These are phyloP conservation scores for Bungarus multicinctus DNA, from an alignment of 2,113 vertebrate genomes.

Conservation along the genomic window DNA sequence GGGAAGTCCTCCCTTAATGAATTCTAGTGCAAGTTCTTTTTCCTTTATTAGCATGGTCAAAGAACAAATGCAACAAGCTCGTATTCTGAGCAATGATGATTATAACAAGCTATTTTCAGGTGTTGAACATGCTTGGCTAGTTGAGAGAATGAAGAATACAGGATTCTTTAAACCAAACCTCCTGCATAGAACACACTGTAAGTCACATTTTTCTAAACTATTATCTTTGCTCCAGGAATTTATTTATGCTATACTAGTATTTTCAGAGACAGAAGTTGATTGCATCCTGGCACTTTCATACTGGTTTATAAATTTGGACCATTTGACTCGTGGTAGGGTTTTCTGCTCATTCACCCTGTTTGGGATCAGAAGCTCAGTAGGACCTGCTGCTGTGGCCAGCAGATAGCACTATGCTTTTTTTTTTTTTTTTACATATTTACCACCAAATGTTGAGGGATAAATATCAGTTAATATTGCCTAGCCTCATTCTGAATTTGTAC, in stretches of 20 bases:
- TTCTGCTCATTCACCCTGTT: neutral
- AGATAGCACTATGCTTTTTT: neutral
- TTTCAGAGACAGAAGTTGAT: neutral
- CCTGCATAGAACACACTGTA: constrained; percentile 72
- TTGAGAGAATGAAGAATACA: constrained; percentile 71
- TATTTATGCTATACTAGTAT: neutral
- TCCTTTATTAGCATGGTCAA: neutral
- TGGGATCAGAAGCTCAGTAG: neutral
- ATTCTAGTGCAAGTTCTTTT: constrained; percentile 47
- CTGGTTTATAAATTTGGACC: neutral
- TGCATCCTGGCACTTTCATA: neutral
- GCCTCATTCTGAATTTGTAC: neutral
- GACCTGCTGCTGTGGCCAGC: neutral
- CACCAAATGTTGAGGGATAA: neutral
- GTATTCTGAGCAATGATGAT: constrained; percentile 73
- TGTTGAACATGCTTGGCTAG: constrained; percentile 80
- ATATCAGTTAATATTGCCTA: neutral
- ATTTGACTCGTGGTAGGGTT: neutral
- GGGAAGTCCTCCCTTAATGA: neutral
- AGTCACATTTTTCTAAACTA: constrained; percentile 53
- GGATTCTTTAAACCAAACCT: constrained; percentile 72
- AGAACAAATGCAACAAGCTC: constrained; percentile 54
- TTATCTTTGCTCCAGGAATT: neutral
- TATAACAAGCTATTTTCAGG: constrained; percentile 81
- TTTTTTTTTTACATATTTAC: neutral